Conservation (phyloP, 30 jellyfish, hydroid and myxozoan genomes). For the Pelagia noctiluca region DNA sequence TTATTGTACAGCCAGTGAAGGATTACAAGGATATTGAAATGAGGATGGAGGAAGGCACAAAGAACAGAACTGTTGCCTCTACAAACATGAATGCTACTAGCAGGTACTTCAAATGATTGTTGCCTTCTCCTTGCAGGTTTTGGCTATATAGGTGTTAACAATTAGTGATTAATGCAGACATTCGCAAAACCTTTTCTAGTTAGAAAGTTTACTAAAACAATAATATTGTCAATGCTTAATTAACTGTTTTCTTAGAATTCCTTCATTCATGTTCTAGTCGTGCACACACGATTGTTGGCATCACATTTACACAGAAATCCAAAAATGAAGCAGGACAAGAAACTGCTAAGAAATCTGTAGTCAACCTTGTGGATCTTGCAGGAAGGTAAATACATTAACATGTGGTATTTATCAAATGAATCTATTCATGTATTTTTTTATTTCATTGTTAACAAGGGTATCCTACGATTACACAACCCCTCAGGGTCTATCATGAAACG, state of each 20-base stretch:
- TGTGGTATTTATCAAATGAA: neutral
- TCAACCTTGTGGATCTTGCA: constrained; percentile 87
- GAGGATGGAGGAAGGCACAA: constrained; percentile 91
- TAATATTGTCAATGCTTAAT: too few species aligned
- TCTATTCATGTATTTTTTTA: neutral
- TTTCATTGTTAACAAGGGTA: too few species aligned
- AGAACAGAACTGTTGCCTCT: constrained; percentile 93
- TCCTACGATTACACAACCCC: too few species aligned
- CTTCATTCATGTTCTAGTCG: constrained; percentile 82
- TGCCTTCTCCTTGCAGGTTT: too few species aligned
- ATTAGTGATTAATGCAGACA: too few species aligned
- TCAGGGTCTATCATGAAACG: too few species aligned
- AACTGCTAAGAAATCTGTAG: constrained; percentile 85
- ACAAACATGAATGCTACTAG: constrained; percentile 98
- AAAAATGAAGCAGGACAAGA: constrained; percentile 90
- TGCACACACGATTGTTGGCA: constrained; percentile 92
- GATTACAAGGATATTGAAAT: constrained; percentile 72
- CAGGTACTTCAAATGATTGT: too few species aligned
- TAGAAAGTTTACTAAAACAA: too few species aligned
- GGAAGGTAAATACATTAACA: constrained; percentile 73
- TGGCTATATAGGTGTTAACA: too few species aligned
- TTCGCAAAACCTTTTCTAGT: too few species aligned
- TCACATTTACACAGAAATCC: constrained; percentile 77
- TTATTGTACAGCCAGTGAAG: constrained; percentile 75
- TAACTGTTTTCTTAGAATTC: too few species aligned